Percentiles rank a stretch among this genome's conserved stretches.
phyloP scores from a whole-genome alignment of 2,113 vertebrate species.

The Puma concolor region DNA sequence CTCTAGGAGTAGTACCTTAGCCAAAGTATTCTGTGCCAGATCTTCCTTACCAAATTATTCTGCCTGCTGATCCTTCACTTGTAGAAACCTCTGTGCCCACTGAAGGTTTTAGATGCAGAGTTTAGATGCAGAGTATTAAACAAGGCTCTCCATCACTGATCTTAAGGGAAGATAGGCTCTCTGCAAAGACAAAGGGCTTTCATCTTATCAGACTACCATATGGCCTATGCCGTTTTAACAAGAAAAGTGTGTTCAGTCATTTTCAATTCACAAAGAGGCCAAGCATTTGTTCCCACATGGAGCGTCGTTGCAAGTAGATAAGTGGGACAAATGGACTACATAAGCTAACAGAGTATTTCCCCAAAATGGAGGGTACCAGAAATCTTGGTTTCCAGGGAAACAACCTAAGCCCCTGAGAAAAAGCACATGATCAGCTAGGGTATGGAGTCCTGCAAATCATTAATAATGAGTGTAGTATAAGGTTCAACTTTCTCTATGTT shows the following conservation, averaged over 20 bases:
- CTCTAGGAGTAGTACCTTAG: background rate
- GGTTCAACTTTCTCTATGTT: background rate
- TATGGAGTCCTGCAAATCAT: background rate
- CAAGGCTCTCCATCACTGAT: background rate
- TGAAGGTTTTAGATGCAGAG: background rate
- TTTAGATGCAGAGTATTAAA: background rate
- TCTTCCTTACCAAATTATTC: background rate
- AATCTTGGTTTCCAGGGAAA: background rate
- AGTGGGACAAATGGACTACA: background rate
- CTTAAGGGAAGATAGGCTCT: background rate
- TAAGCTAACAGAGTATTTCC: background rate
- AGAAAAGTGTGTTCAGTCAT: background rate
- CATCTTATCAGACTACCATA: background rate
- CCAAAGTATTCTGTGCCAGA: background rate
- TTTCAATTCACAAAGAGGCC: background rate
- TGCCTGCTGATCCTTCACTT: background rate
- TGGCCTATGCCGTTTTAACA: background rate
- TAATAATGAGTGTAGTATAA: background rate
- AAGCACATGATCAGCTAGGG: background rate
- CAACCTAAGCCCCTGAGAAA: slow-evolving; percentile 19
- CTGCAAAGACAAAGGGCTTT: background rate
- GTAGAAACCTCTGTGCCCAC: background rate
- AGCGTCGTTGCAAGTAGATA: background rate
- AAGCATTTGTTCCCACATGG: background rate
- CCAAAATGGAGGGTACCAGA: background rate